These are phyloP conservation scores for Camptogramma bilineatum DNA, from an alignment of 2,888 invertebrate species.

Conservation along the genomic window DNA sequence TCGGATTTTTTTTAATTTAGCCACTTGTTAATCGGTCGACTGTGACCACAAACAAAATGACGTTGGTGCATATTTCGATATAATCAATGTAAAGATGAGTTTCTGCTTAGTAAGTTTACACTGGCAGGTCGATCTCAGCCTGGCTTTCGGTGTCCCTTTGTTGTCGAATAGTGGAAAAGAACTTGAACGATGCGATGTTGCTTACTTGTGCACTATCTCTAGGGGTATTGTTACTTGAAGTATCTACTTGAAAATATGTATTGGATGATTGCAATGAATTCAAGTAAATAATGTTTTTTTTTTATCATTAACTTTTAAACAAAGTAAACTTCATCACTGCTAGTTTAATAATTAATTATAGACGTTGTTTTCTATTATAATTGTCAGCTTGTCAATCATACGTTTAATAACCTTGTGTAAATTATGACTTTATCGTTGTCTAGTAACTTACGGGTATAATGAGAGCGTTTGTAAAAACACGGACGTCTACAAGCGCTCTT, in stretches of 20 bases:
- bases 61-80: too few relatives aligned
- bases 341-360: too few relatives aligned
- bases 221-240: conserved; percentile 11
- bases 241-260: neutral
- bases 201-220: conserved; percentile 22
- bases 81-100: neutral
- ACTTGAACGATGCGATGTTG: conserved; percentile 19
- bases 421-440: too few relatives aligned
- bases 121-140: conserved; percentile 7
- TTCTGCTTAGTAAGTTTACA: conserved; percentile 1
- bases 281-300: neutral
- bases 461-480: too few relatives aligned
- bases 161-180: conserved; percentile 43
- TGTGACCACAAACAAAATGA: too few relatives aligned
- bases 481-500: too few relatives aligned
- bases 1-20: too few relatives aligned
- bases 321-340: neutral
- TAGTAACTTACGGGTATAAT: too few relatives aligned
- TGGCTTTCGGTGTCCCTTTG: conserved; percentile 47
- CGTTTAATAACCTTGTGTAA: too few relatives aligned
- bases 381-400: too few relatives aligned
- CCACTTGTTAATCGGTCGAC: too few relatives aligned
- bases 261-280: conserved; percentile 1
- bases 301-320: neutral
- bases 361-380: too few relatives aligned